Percentiles rank a stretch among this genome's conserved stretches.
Evolutionary conservation across 2,113 vertebrate species (phyloP).

Genomic region (Peromyscus leucopus): DNA sequence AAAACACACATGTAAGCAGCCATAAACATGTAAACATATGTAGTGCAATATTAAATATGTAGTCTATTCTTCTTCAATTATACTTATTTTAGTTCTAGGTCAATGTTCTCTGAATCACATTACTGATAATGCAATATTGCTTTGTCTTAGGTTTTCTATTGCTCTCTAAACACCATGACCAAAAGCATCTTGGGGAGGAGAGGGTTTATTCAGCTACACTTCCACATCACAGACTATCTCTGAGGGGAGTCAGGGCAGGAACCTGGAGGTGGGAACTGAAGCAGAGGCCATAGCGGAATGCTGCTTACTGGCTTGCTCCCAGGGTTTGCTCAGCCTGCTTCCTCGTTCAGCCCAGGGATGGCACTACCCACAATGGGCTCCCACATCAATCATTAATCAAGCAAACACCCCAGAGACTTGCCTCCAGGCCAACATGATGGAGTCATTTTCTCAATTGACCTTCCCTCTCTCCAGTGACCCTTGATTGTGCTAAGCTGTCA

Average conservation of each 20-base stretch:
- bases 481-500: background rate
- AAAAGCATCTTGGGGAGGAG: background rate
- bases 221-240: background rate
- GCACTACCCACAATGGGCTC: too few relatives aligned
- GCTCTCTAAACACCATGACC: background rate
- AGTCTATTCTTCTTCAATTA: background rate
- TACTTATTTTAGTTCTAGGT: background rate
- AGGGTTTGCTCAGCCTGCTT: background rate
- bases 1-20: background rate
- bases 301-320: background rate
- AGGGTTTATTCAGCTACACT: background rate
- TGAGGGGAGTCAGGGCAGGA: background rate
- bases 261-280: background rate
- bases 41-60: background rate
- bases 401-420: background rate
- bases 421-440: background rate
- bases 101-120: conserved; percentile 36
- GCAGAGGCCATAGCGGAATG: background rate
- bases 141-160: background rate
- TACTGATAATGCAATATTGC: background rate
- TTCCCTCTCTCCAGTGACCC: background rate
- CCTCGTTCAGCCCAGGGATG: background rate
- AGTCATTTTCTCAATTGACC: background rate
- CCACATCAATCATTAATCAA: background rate
- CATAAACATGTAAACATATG: background rate